These are phyloP conservation scores for Oopsacas minuta DNA, from an alignment of 37 sponge, comb jelly and placozoan species.

Conservation along the genomic window DNA sequence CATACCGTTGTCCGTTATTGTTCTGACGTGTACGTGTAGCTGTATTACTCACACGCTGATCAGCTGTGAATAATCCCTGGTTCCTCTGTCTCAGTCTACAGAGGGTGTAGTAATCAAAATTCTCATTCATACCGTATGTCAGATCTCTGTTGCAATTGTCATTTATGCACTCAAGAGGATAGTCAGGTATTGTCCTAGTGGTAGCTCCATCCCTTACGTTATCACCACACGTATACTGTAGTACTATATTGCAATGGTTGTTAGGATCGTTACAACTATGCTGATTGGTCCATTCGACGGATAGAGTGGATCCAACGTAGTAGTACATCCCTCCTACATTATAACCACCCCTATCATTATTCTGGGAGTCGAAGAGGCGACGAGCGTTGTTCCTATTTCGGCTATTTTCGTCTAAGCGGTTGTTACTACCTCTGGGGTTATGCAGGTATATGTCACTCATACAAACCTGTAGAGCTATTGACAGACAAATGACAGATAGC, in stretches of 20 bases:
- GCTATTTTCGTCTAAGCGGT: slow-evolving; percentile 81
- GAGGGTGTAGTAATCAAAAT: slow-evolving; percentile 71
- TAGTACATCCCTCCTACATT: slow-evolving; percentile 91
- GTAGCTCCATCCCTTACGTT: slow-evolving; percentile 72
- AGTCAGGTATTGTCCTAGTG: slow-evolving; percentile 86
- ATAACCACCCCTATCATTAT: slow-evolving; percentile 97
- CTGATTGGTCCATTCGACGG: slow-evolving; percentile 99
- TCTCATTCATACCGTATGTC: slow-evolving; percentile 93
- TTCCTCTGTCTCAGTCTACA: slow-evolving; percentile 70
- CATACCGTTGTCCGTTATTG: slow-evolving; percentile 65
- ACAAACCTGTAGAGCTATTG: background rate
- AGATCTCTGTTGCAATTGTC: slow-evolving; percentile 74
- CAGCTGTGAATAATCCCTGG: slow-evolving; percentile 86
- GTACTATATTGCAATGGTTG: slow-evolving; percentile 79
- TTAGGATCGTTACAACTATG: slow-evolving; percentile 90
- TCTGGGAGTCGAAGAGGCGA: slow-evolving; percentile 94
- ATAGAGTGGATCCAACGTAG: slow-evolving; percentile 67
- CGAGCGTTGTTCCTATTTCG: slow-evolving; percentile 71
- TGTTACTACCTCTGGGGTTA: slow-evolving; percentile 90
- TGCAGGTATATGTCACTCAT: slow-evolving; percentile 70
- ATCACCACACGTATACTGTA: slow-evolving; percentile 94
- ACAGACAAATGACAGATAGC: background rate
- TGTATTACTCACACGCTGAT: slow-evolving; percentile 43
- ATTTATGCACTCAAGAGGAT: slow-evolving; percentile 49
- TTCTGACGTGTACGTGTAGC: slow-evolving; percentile 95